Evolutionary conservation across 2,888 invertebrate species (phyloP).

Genomic region (Orchesella flavescens): DNA sequence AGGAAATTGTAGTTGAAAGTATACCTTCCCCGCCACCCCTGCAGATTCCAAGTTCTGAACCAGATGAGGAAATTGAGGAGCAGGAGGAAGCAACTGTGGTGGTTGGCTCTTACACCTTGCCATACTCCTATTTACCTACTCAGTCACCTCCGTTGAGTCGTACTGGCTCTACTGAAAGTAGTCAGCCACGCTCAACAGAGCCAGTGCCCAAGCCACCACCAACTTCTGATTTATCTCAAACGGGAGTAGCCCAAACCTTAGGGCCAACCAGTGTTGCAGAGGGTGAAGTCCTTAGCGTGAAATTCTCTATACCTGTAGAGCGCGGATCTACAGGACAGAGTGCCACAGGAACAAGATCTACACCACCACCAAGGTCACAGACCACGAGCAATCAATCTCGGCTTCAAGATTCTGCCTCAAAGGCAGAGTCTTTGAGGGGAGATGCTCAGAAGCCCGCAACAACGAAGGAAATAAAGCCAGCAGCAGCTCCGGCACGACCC

Average conservation of each 20-base stretch:
- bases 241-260: conserved; percentile 26
- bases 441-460: conserved; percentile 22
- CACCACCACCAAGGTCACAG: conserved; percentile 12
- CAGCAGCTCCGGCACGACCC: not conserved
- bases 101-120: conserved; percentile 49
- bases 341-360: not conserved
- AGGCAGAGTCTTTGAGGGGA: conserved; percentile 53
- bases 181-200: conserved; percentile 1
- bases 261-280: conserved; percentile 50
- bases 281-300: conserved; percentile 54
- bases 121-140: conserved; percentile 26
- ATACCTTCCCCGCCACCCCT: not conserved
- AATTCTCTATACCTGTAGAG: conserved; percentile 60
- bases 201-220: conserved; percentile 22
- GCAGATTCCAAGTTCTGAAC: too few species aligned
- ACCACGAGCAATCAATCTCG: conserved; percentile 19
- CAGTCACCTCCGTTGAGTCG: conserved; percentile 15
- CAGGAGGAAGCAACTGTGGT: conserved; percentile 38
- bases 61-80: conserved; percentile 21
- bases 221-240: not conserved
- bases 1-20: not conserved
- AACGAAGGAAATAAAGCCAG: conserved; percentile 1
- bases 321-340: conserved; percentile 37
- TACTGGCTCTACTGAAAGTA: conserved; percentile 33
- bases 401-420: conserved; percentile 47